Evolutionary conservation across 2,113 vertebrate species (phyloP).

Genomic region (Scortum barcoo): DNA sequence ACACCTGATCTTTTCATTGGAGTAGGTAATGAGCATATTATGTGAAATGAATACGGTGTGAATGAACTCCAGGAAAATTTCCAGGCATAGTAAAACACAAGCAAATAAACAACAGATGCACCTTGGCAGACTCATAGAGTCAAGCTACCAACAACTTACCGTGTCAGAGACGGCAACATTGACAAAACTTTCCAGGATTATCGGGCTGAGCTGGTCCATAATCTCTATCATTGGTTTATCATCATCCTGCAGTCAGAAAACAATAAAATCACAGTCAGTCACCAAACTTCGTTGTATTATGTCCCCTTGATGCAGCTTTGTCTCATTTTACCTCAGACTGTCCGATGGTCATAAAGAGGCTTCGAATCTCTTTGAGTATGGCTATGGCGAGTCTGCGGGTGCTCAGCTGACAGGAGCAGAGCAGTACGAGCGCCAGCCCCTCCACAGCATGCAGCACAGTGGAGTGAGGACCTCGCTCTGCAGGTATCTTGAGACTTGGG

Average conservation of each 20-base stretch:
- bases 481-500: constrained; percentile 82
- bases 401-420: constrained; percentile 95
- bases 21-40: neutral
- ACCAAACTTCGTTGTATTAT: neutral
- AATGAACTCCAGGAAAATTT: neutral
- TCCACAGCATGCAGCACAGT: constrained; percentile 91
- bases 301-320: neutral
- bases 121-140: neutral
- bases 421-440: constrained; percentile 93
- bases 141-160: constrained; percentile 83
- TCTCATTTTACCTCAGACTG: constrained; percentile 91
- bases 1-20: neutral
- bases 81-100: neutral
- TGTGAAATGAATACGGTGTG: neutral
- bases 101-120: neutral
- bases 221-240: constrained; percentile 98
- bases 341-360: constrained; percentile 91
- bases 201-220: constrained; percentile 96
- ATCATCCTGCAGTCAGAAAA: constrained; percentile 88
- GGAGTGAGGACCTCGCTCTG: constrained; percentile 90
- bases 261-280: neutral
- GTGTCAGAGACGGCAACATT: constrained; percentile 94
- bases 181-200: constrained; percentile 94
- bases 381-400: constrained; percentile 93
- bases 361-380: constrained; percentile 93